phyloP scores from a whole-genome alignment of 2,888 invertebrate genomes.

The Sturmia bella region DNA sequence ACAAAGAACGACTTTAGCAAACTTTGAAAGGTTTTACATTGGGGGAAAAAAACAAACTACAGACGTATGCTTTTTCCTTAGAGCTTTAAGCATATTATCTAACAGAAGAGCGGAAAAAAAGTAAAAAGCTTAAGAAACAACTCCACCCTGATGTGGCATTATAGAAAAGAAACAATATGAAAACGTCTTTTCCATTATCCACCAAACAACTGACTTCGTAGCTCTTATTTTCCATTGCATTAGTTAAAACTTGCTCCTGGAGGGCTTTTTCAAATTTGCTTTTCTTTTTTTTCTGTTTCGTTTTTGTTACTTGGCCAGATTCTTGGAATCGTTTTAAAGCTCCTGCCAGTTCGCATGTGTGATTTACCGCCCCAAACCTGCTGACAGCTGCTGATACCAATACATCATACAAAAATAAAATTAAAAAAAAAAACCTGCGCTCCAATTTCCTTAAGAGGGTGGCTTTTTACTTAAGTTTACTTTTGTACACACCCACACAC shows the following conservation, averaged over 20 bases:
- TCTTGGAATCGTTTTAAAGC: slow-evolving; percentile 17
- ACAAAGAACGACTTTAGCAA: slow-evolving; percentile 23
- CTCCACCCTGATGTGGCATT: slow-evolving; percentile 51
- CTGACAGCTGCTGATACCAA: background rate
- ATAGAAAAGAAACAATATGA: background rate
- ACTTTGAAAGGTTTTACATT: background rate
- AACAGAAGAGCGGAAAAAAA: background rate
- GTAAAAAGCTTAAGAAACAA: slow-evolving; percentile 47
- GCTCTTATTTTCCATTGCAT: background rate
- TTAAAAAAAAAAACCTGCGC: slow-evolving; percentile 29
- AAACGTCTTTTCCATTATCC: slow-evolving; percentile 12
- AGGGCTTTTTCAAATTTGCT: slow-evolving; percentile 24
- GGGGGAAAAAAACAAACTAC: background rate
- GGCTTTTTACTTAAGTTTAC: slow-evolving; percentile 55
- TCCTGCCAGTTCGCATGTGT: slow-evolving; percentile 58
- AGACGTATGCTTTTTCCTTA: background rate
- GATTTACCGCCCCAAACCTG: slow-evolving; percentile 47
- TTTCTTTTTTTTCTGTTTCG: no score
- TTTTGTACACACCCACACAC: background rate
- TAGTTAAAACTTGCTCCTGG: slow-evolving; percentile 28
- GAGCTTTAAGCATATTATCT: slow-evolving; percentile 41
- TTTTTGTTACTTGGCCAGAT: slow-evolving; percentile 45
- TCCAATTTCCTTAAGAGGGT: slow-evolving; percentile 64
- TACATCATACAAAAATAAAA: slow-evolving; percentile 5
- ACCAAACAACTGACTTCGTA: slow-evolving; percentile 40